A percentile compares a stretch with the other conserved stretches of the same genome.
Evolutionary conservation across 2,888 invertebrate species (phyloP).

Genomic region (Drosophila niveifrons): DNA sequence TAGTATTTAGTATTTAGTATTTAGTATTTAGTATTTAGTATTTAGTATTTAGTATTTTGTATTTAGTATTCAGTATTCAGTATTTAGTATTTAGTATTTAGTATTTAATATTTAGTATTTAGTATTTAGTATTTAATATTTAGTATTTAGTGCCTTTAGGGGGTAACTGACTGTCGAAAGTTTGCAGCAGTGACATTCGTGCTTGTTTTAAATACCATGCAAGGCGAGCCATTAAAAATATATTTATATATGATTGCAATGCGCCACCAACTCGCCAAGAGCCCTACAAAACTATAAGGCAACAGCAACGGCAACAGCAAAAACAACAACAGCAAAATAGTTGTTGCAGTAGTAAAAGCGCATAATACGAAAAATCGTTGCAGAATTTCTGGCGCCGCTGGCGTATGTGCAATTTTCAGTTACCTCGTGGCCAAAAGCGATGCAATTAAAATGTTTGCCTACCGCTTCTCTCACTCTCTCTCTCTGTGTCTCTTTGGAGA

Average conservation of each 20-base stretch:
- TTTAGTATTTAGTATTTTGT: no score
- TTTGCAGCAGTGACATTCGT: background rate
- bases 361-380: constrained; percentile 45
- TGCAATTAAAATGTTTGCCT: constrained; percentile 38
- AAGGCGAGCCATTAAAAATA: constrained; percentile 55
- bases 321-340: constrained; percentile 20
- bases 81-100: no score
- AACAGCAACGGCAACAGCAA: constrained; percentile 33
- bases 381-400: constrained; percentile 49
- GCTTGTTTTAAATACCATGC: constrained; percentile 43
- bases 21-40: no score
- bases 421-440: constrained; percentile 35
- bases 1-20: no score
- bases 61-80: no score
- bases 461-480: background rate
- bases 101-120: no score
- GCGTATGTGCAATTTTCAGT: constrained; percentile 30
- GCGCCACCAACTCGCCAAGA: constrained; percentile 68
- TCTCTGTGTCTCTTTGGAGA: background rate
- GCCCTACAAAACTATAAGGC: constrained; percentile 61
- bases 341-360: constrained; percentile 13
- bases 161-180: background rate
- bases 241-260: constrained; percentile 54
- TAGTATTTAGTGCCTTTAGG: background rate
- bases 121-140: no score